A percentile compares a stretch with the other conserved stretches of the same genome.
phyloP scores from a whole-genome alignment of 2,113 vertebrate species.

The Peromyscus polionotus region DNA sequence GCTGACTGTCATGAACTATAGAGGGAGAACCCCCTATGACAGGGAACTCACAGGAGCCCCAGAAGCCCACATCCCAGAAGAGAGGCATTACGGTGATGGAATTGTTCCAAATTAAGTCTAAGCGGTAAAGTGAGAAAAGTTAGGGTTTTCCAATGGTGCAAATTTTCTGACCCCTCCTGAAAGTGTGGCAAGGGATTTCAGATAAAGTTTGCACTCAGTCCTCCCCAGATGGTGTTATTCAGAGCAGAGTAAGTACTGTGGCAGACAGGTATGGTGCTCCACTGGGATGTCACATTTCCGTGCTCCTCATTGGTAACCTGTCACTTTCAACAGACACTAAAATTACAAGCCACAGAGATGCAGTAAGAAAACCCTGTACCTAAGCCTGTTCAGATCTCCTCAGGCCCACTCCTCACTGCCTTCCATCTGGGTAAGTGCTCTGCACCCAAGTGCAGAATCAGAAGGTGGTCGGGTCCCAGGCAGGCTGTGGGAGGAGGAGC shows the following conservation, averaged over 20 bases:
- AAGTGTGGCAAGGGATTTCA: neutral
- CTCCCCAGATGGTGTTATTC: neutral
- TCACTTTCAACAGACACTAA: neutral
- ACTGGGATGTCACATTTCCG: neutral
- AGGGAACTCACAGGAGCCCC: neutral
- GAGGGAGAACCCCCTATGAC: no score
- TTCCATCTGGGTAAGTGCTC: neutral
- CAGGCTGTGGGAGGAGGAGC: neutral
- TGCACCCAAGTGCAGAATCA: neutral
- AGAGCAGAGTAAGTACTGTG: neutral
- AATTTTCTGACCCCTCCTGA: no score
- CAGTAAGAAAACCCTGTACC: neutral
- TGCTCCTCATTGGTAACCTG: neutral
- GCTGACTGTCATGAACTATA: no score
- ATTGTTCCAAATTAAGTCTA: neutral
- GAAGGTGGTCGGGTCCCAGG: accelerated
- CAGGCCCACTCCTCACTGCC: no score
- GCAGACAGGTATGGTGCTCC: neutral
- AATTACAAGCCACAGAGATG: neutral
- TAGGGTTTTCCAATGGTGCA: no score
- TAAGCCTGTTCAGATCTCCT: neutral
- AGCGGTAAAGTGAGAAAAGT: neutral
- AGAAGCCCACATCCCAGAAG: neutral
- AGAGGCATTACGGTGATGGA: neutral
- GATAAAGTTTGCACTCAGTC: neutral